phyloP scores from a whole-genome alignment of 1,140 invertebrate genomes.

The Achatina immaculata region DNA sequence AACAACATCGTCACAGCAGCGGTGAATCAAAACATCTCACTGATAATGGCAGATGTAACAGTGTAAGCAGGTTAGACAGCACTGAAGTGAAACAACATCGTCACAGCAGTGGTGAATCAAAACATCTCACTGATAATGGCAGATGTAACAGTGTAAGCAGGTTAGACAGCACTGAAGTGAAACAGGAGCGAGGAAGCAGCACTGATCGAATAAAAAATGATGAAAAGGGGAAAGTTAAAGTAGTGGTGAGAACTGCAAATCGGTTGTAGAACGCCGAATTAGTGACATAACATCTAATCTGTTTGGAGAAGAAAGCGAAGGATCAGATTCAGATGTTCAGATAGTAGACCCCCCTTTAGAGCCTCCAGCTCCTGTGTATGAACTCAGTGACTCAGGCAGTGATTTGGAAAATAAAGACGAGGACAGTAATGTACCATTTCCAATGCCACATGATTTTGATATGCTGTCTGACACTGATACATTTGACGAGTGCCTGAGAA shows the following conservation, averaged over 20 bases:
- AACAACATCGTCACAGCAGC: background rate
- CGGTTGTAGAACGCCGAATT: constrained; percentile 39
- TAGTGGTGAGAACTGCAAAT: constrained; percentile 8
- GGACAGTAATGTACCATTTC: background rate
- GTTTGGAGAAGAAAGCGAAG: constrained; percentile 47
- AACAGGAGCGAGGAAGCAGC: background rate
- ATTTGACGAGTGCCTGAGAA: constrained; percentile 81
- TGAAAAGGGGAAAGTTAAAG: background rate
- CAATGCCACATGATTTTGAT: background rate
- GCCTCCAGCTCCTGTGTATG: background rate
- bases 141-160: background rate
- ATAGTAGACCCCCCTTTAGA: background rate
- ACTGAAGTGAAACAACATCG: background rate
- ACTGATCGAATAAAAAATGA: background rate
- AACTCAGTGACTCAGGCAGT: constrained; percentile 19
- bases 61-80: background rate
- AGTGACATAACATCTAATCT: constrained; percentile 59
- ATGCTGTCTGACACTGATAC: constrained; percentile 74
- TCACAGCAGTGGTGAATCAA: background rate
- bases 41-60: background rate
- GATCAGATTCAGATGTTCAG: constrained; percentile 34
- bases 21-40: background rate
- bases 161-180: no score
- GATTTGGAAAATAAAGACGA: background rate
- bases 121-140: background rate